Evolutionary conservation across 2,888 invertebrate genomes (phyloP).

Genomic region (Lumbricus terrestris): DNA sequence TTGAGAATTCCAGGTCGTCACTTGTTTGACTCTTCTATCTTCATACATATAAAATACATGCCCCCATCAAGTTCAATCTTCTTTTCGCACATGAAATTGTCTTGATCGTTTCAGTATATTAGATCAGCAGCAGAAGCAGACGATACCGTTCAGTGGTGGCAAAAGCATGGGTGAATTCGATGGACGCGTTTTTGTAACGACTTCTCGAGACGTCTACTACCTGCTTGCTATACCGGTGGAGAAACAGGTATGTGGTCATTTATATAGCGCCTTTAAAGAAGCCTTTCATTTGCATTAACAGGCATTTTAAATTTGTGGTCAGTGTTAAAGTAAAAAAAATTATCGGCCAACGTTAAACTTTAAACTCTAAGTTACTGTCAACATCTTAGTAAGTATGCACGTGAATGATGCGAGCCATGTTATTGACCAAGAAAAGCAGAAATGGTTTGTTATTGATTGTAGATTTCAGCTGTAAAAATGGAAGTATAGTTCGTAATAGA

Average conservation of each 20-base stretch:
- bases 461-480: too few species aligned
- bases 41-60: too few species aligned
- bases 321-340: too few species aligned
- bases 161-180: constrained; percentile 62
- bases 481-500: too few species aligned
- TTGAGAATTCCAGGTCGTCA: too few species aligned
- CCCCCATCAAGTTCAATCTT: too few species aligned
- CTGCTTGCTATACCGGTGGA: constrained; percentile 63
- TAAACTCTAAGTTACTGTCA: too few species aligned
- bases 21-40: too few species aligned
- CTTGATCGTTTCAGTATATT: constrained; percentile 56
- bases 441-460: background rate
- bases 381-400: too few species aligned
- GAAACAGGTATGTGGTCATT: constrained; percentile 59
- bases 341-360: too few species aligned
- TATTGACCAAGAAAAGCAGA: background rate
- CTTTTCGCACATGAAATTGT: background rate
- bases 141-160: constrained; percentile 62
- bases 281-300: background rate
- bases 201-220: constrained; percentile 60
- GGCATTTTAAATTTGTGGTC: background rate
- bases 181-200: constrained; percentile 62
- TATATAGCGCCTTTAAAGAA: background rate
- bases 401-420: background rate
- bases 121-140: constrained; percentile 63